phyloP scores from a whole-genome alignment of 64 coral and sea anemone species.

The Orbicella faveolata region DNA sequence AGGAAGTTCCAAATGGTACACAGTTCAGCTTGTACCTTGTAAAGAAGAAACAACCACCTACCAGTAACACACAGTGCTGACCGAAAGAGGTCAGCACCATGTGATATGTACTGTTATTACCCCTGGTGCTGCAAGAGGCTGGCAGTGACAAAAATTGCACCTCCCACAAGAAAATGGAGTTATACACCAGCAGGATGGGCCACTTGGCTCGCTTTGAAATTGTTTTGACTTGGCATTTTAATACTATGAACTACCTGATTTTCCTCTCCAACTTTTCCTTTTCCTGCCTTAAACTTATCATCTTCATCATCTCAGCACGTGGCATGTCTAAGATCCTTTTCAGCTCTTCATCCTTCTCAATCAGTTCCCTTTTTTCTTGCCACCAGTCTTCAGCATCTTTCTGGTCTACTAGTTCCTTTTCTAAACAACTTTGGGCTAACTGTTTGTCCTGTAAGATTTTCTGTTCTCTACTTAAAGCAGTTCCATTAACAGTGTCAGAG shows the following conservation, averaged over 20 bases:
- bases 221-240: neutral
- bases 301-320: conserved; percentile 15
- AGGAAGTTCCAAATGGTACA: too few species aligned
- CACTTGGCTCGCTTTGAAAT: neutral
- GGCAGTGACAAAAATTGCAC: neutral
- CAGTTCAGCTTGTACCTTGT: too few species aligned
- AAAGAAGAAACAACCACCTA: too few species aligned
- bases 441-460: neutral
- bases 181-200: neutral
- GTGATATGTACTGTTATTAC: too few species aligned
- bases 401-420: neutral
- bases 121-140: neutral
- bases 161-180: too few species aligned
- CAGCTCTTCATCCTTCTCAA: conserved; percentile 8
- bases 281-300: conserved; percentile 27
- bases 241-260: conserved; percentile 11
- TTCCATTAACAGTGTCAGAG: neutral
- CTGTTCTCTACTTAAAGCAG: neutral
- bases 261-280: conserved; percentile 43
- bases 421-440: neutral
- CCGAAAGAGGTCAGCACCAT: too few species aligned
- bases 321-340: conserved; percentile 11
- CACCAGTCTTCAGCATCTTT: neutral
- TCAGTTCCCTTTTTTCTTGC: neutral
- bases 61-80: too few species aligned